Conservation (phyloP, 2,888 invertebrate genomes). For the Yponomeuta malinellus region DNA sequence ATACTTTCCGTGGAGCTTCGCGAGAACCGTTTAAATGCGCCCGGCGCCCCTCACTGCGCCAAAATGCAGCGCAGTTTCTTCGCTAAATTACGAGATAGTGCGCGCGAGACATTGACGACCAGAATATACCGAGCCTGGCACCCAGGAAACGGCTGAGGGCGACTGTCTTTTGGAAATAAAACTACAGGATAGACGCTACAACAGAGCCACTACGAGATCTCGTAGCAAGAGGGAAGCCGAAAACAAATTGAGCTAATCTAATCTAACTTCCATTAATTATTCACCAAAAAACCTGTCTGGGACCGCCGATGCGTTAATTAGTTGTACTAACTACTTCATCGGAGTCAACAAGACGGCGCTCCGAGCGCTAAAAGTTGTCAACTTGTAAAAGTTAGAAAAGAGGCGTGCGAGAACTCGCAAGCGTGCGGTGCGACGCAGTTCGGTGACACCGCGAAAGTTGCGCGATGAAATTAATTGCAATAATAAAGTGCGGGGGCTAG, state of each 20-base stretch:
- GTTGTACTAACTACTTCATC: not conserved
- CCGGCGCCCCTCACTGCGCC: not conserved
- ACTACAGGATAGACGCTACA: not conserved
- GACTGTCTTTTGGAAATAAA: not conserved
- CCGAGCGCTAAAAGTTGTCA: slow-evolving; percentile 15
- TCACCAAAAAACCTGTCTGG: not conserved
- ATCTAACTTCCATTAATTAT: slow-evolving; percentile 15
- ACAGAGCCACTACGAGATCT: slow-evolving; percentile 9
- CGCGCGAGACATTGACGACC: not conserved
- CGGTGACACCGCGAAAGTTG: slow-evolving; percentile 12
- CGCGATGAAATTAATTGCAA: slow-evolving; percentile 54
- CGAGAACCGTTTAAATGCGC: not conserved
- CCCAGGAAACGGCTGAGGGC: not conserved
- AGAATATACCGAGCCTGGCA: not conserved
- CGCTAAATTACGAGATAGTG: not conserved
- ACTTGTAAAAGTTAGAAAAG: slow-evolving; percentile 12
- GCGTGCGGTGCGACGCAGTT: not conserved
- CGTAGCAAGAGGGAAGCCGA: not conserved
- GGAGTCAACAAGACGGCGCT: not conserved
- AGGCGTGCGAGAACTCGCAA: not conserved
- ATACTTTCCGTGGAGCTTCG: not conserved
- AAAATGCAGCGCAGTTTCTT: slow-evolving; percentile 6
- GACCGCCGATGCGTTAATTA: slow-evolving; percentile 11
- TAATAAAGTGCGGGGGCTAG: slow-evolving; percentile 50
- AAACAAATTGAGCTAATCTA: slow-evolving; percentile 4